These are phyloP conservation scores for Gerris buenoi DNA, from an alignment of 1,140 invertebrate genomes.

Conservation along the genomic window DNA sequence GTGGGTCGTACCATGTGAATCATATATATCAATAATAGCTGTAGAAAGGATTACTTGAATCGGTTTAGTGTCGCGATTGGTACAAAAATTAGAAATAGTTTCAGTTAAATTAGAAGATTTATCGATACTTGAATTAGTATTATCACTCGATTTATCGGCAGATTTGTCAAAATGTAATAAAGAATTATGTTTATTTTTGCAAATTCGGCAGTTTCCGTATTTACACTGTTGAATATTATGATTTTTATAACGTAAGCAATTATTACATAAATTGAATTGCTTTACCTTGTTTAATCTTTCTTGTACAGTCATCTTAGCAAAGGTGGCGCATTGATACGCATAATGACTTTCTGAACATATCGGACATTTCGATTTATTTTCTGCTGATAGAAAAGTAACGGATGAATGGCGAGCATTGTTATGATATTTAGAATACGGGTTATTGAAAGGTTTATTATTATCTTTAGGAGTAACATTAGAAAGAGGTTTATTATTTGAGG, in stretches of 20 bases:
- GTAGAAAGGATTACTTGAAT: too few species aligned
- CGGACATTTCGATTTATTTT: neutral
- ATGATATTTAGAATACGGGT: neutral
- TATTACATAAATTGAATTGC: neutral
- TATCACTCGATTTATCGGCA: too few species aligned
- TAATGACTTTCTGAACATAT: neutral
- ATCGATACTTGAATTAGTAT: neutral
- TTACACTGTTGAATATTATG: neutral
- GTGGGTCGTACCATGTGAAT: too few species aligned
- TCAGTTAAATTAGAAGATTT: too few species aligned
- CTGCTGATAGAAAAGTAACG: neutral
- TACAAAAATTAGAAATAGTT: too few species aligned
- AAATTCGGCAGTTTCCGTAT: neutral
- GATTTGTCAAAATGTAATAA: neutral
- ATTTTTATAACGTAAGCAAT: neutral
- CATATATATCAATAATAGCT: too few species aligned
- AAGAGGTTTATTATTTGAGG: neutral
- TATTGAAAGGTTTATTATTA: neutral
- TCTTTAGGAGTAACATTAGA: neutral
- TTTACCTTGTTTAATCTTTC: neutral
- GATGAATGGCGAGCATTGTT: neutral
- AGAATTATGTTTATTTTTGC: neutral
- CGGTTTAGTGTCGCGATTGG: too few species aligned
- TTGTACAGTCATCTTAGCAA: neutral
- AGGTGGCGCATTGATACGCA: neutral